Conservation (phyloP, 1,140 invertebrate genomes). For the Cyrtorhinus lividipennis region DNA sequence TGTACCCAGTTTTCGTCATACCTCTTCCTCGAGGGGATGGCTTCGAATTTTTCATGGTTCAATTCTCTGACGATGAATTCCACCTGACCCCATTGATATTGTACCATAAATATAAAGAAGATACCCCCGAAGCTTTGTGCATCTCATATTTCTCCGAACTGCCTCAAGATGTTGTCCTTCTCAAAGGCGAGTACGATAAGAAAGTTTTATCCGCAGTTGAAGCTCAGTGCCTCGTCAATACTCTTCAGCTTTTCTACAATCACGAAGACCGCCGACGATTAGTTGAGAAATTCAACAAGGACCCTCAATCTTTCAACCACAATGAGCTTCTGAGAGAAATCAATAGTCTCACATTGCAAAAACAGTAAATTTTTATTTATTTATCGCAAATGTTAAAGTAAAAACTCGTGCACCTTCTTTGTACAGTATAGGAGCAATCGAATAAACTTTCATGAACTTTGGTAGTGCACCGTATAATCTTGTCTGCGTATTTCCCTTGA, state of each 20-base stretch:
- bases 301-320: constrained; percentile 63
- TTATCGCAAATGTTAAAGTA: too few species aligned
- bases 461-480: too few species aligned
- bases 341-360: constrained; percentile 35
- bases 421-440: too few species aligned
- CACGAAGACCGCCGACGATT: constrained; percentile 46
- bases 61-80: constrained; percentile 55
- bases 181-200: constrained; percentile 76
- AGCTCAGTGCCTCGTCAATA: constrained; percentile 71
- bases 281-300: constrained; percentile 52
- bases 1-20: constrained; percentile 60
- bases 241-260: constrained; percentile 72
- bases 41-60: constrained; percentile 76
- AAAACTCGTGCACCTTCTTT: too few species aligned
- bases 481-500: too few species aligned
- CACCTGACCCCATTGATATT: constrained; percentile 78
- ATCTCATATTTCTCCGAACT: constrained; percentile 72
- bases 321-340: constrained; percentile 68
- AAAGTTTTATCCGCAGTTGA: constrained; percentile 61
- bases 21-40: constrained; percentile 67
- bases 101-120: constrained; percentile 80
- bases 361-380: not conserved
- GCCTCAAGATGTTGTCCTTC: constrained; percentile 63
- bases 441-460: too few species aligned
- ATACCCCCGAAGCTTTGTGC: constrained; percentile 76